Evolutionary conservation across 2,113 vertebrate species (phyloP).

Genomic region (Callochromis pleurospilus): DNA sequence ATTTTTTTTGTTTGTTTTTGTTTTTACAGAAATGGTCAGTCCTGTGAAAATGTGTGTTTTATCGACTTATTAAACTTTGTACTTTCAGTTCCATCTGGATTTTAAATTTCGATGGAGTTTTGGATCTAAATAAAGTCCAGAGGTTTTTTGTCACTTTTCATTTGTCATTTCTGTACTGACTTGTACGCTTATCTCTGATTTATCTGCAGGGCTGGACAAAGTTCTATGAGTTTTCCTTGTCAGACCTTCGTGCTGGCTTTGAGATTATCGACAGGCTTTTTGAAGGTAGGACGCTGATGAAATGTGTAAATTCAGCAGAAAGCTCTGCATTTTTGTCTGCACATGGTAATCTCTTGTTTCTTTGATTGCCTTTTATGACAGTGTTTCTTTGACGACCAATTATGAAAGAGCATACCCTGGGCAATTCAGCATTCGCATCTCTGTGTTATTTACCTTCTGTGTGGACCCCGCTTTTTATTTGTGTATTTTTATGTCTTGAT

Average conservation of each 20-base stretch:
- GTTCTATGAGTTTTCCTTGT: constrained; percentile 97
- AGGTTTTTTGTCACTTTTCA: background rate
- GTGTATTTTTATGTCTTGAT: background rate
- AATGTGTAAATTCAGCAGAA: background rate
- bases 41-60: background rate
- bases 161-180: background rate
- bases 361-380: background rate
- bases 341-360: background rate
- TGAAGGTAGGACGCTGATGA: constrained; percentile 75
- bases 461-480: background rate
- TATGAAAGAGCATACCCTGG: background rate
- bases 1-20: background rate
- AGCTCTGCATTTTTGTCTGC: background rate
- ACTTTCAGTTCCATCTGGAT: background rate
- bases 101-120: background rate
- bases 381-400: background rate
- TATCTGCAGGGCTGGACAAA: constrained; percentile 91
- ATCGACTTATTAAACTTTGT: background rate
- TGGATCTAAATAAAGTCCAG: background rate
- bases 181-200: background rate
- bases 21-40: background rate
- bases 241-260: constrained; percentile 92
- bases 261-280: constrained; percentile 91
- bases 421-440: background rate
- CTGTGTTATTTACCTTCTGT: background rate